Conservation (phyloP, 2,113 vertebrate species). For the Datnioides undecimradiatus region DNA sequence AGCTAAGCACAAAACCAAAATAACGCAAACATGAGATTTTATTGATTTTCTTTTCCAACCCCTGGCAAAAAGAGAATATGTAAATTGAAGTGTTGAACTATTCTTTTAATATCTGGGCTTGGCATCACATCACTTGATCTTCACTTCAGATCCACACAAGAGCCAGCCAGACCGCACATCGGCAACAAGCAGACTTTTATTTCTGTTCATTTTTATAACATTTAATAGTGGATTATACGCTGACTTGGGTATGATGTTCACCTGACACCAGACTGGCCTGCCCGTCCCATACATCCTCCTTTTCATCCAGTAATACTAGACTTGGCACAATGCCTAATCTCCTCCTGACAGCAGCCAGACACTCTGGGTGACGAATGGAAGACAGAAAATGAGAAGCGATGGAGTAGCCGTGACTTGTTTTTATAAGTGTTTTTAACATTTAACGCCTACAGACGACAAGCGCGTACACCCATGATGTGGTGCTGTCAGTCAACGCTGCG, state of each 20-base stretch:
- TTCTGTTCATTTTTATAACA: not conserved
- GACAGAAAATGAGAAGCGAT: constrained; percentile 56
- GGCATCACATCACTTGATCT: not conserved
- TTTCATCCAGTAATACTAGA: constrained; percentile 37
- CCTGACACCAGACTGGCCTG: not conserved
- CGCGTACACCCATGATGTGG: constrained; percentile 39
- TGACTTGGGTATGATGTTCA: constrained; percentile 8
- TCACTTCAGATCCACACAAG: not conserved
- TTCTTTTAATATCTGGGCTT: not conserved
- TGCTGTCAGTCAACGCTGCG: constrained; percentile 37
- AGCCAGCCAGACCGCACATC: not conserved
- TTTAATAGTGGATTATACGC: constrained; percentile 2
- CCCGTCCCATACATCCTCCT: constrained; percentile 5
- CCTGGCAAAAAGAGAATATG: not conserved
- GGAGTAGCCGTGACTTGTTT: constrained; percentile 26
- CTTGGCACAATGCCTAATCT: constrained; percentile 34
- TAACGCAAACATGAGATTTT: too few species aligned
- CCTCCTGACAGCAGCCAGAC: constrained; percentile 51
- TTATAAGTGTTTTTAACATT: constrained; percentile 39
- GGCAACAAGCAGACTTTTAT: not conserved
- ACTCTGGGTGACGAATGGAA: constrained; percentile 39
- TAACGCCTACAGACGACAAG: constrained; percentile 27
- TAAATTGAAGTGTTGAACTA: not conserved
- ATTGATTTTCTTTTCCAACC: too few species aligned
- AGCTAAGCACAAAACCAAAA: too few species aligned